These are phyloP conservation scores for Danio albolineatus DNA, from an alignment of 2,797 vertebrate species.

Conservation along the genomic window DNA sequence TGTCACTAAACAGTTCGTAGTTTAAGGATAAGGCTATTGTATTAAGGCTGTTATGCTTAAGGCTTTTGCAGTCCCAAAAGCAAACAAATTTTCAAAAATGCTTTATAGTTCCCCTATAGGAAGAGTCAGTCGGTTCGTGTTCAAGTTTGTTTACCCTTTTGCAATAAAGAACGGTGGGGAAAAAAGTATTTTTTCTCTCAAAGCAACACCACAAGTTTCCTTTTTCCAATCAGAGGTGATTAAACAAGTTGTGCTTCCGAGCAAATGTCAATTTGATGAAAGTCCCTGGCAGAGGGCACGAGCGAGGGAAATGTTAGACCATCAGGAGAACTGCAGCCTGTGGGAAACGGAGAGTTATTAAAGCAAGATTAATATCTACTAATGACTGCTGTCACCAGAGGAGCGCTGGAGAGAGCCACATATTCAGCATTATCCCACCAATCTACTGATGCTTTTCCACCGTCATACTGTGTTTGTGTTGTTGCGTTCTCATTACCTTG, in stretches of 20 bases:
- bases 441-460: constrained; percentile 31
- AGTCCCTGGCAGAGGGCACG: constrained; percentile 42
- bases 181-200: not conserved
- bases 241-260: constrained; percentile 61
- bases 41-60: too few species aligned
- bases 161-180: not conserved
- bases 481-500: constrained; percentile 34
- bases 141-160: not conserved
- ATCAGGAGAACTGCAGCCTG: constrained; percentile 39
- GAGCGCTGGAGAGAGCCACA: constrained; percentile 15
- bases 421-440: constrained; percentile 34
- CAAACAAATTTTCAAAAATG: constrained; percentile 3
- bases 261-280: constrained; percentile 61
- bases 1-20: too few species aligned
- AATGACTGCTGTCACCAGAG: constrained; percentile 59
- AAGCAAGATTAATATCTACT: constrained; percentile 61
- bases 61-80: too few species aligned
- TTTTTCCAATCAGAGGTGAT: constrained; percentile 57
- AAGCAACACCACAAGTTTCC: constrained; percentile 5
- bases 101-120: not conserved
- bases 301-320: constrained; percentile 30
- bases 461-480: constrained; percentile 23
- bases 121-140: not conserved
- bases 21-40: too few species aligned
- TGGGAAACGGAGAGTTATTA: constrained; percentile 53